These are phyloP conservation scores for Oceanites oceanicus DNA, from an alignment of 2,113 vertebrate species.

Conservation along the genomic window DNA sequence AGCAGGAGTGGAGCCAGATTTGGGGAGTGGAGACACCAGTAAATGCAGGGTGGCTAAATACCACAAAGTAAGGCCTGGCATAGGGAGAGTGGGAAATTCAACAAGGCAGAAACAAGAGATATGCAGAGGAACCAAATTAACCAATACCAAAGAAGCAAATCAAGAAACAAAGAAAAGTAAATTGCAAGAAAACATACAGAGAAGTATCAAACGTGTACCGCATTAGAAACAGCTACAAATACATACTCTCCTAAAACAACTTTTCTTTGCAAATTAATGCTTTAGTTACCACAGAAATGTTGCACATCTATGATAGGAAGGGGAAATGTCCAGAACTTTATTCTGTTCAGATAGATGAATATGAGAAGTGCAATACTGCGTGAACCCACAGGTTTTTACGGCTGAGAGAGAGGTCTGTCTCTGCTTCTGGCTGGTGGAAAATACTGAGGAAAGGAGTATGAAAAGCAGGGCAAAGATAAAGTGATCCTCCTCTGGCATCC, in stretches of 20 bases:
- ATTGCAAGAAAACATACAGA: neutral
- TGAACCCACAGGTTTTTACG: neutral
- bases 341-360: neutral
- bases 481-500: neutral
- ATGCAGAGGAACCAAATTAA: neutral
- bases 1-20: neutral
- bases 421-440: neutral
- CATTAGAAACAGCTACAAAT: neutral
- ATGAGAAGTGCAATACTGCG: neutral
- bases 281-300: neutral
- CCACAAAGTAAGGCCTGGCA: neutral
- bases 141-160: neutral
- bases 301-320: neutral
- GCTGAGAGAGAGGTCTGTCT: neutral
- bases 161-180: neutral
- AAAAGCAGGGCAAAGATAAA: neutral
- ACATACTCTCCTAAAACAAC: neutral
- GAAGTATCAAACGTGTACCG: neutral
- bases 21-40: neutral
- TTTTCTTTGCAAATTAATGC: neutral
- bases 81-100: neutral
- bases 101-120: neutral
- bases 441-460: neutral
- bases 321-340: neutral
- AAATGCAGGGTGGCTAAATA: neutral